Conservation (phyloP, 2,888 invertebrate genomes). For the Belgica antarctica region DNA sequence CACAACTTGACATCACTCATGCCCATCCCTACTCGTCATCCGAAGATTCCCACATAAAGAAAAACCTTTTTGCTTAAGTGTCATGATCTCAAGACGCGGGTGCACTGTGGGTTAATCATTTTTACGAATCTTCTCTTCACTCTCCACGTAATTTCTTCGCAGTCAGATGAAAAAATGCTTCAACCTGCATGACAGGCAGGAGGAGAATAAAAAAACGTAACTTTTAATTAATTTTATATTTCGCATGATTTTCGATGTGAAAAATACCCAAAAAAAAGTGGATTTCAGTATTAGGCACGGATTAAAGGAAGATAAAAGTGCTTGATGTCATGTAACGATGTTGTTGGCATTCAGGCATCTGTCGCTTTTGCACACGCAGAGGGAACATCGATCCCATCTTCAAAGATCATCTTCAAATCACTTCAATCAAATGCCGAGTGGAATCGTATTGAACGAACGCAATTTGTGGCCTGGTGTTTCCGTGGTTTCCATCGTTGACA, state of each 20-base stretch:
- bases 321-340: slow-evolving; percentile 7
- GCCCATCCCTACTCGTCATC: background rate
- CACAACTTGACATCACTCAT: background rate
- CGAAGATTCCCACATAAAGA: slow-evolving; percentile 21
- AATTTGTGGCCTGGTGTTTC: too few species aligned
- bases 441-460: background rate
- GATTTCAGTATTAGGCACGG: slow-evolving; percentile 2
- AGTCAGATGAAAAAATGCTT: background rate
- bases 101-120: slow-evolving; percentile 36
- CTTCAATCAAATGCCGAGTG: background rate
- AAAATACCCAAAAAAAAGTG: background rate
- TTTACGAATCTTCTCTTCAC: slow-evolving; percentile 5
- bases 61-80: slow-evolving; percentile 11
- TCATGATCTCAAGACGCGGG: slow-evolving; percentile 35
- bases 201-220: slow-evolving; percentile 14
- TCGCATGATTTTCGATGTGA: background rate
- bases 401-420: background rate
- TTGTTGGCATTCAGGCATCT: slow-evolving; percentile 1
- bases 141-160: slow-evolving; percentile 1
- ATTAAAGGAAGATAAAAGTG: background rate
- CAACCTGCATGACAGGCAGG: slow-evolving; percentile 15
- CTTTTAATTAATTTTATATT: slow-evolving; percentile 28
- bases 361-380: background rate
- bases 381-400: slow-evolving; percentile 19
- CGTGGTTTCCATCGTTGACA: too few species aligned